Conservation (phyloP, 2,888 invertebrate species). For the Agrotis clavis region DNA sequence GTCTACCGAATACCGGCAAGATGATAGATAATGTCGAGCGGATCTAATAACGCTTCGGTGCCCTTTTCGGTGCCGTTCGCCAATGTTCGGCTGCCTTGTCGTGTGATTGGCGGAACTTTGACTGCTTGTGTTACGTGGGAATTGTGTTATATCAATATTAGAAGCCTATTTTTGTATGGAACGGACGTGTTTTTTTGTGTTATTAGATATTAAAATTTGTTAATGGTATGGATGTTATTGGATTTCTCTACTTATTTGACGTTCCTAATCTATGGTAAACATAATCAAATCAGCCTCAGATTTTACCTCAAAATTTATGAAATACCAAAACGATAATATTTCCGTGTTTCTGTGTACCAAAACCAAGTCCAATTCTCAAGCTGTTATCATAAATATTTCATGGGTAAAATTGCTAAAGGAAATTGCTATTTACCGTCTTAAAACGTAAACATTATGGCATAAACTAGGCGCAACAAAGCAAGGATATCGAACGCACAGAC, state of each 20-base stretch:
- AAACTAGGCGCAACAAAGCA: constrained; percentile 14
- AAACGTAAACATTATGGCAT: constrained; percentile 7
- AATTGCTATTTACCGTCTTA: constrained; percentile 14
- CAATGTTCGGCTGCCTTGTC: constrained; percentile 47
- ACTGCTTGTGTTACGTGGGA: constrained; percentile 65
- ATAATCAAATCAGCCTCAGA: no score
- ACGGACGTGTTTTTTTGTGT: constrained; percentile 22
- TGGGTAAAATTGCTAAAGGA: not conserved
- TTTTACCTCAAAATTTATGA: no score
- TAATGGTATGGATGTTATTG: constrained; percentile 8
- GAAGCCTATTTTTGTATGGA: not conserved
- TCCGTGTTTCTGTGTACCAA: not conserved
- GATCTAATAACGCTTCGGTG: constrained; percentile 54
- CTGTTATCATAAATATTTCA: not conserved
- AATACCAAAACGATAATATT: not conserved
- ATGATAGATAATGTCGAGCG: constrained; percentile 61
- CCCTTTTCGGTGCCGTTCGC: constrained; percentile 35
- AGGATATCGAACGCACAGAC: constrained; percentile 21
- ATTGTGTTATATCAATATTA: constrained; percentile 34
- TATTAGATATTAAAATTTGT: constrained; percentile 31
- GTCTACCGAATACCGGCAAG: constrained; percentile 58
- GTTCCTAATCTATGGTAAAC: not conserved
- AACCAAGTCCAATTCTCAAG: not conserved
- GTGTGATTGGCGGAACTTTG: constrained; percentile 55
- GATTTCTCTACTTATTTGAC: constrained; percentile 4